A percentile compares a stretch with the other conserved stretches of the same genome.
phyloP scores from a whole-genome alignment of 2,797 vertebrate species.

The Enteromius viviparus region DNA sequence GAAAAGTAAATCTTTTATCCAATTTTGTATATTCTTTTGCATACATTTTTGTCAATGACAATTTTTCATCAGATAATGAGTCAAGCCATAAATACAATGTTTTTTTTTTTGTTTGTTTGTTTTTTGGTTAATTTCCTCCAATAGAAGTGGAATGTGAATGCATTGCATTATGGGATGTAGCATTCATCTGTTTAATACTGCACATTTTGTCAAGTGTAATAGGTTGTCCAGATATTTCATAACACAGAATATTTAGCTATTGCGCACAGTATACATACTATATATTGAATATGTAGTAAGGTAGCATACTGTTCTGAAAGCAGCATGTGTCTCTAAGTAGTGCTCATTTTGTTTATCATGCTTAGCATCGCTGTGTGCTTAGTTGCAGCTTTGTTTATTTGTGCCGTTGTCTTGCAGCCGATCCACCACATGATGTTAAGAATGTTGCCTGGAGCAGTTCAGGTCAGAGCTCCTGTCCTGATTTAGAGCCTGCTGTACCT shows the following conservation, averaged over 20 bases:
- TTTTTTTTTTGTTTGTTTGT: too few relatives aligned
- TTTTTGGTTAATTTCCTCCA: too few relatives aligned
- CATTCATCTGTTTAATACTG: not conserved
- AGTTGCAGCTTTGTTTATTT: constrained; percentile 57
- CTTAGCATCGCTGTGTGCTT: constrained; percentile 61
- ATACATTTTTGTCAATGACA: not conserved
- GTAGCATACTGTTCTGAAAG: constrained; percentile 2
- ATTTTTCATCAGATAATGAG: not conserved
- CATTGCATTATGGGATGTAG: not conserved
- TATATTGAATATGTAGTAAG: not conserved
- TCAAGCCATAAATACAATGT: too few relatives aligned
- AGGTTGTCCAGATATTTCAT: not conserved
- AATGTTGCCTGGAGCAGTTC: constrained; percentile 80
- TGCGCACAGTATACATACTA: not conserved
- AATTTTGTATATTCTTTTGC: not conserved
- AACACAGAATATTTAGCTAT: not conserved
- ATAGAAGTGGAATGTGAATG: not conserved
- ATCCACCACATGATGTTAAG: constrained; percentile 79
- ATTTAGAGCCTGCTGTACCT: constrained; percentile 75
- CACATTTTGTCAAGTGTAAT: not conserved
- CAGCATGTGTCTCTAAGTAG: not conserved
- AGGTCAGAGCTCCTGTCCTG: constrained; percentile 76
- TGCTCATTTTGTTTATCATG: not conserved
- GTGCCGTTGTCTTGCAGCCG: constrained; percentile 78
- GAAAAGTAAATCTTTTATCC: not conserved